A percentile compares a stretch with the other conserved stretches of the same genome.
Conservation (phyloP, 2,888 invertebrate species). For the Limnephilus lunatus region DNA sequence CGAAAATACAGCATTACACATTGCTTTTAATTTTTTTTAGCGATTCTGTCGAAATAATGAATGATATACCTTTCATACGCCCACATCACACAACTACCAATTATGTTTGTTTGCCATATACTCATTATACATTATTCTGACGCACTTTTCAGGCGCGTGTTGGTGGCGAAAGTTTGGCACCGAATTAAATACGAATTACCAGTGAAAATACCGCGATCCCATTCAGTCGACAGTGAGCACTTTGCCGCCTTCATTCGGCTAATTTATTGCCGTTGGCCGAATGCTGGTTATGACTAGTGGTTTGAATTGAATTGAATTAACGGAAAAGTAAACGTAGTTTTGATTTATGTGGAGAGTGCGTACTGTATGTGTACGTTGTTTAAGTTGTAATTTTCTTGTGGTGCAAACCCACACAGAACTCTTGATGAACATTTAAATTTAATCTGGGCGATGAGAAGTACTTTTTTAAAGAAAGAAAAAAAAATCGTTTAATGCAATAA, state of each 20-base stretch:
- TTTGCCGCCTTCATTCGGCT: background rate
- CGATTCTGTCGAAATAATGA: background rate
- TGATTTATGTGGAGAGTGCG: background rate
- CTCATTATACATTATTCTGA: background rate
- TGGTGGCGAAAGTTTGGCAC: constrained; percentile 20
- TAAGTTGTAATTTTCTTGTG: background rate
- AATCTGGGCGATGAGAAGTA: no score
- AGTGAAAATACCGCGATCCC: constrained; percentile 28
- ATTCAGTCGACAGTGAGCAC: background rate
- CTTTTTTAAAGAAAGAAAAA: no score
- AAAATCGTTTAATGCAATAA: no score
- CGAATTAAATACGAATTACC: constrained; percentile 26
- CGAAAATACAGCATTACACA: background rate
- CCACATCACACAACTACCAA: background rate
- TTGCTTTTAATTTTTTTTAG: background rate
- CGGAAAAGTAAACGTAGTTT: background rate
- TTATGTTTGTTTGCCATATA: background rate
- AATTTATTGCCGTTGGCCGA: background rate
- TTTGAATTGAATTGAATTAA: background rate
- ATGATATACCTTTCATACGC: background rate
- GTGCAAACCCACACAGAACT: no score
- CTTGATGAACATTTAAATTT: no score
- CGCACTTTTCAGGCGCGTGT: constrained; percentile 6
- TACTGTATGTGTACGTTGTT: background rate
- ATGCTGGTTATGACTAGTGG: background rate